Conservation (phyloP, 1,140 invertebrate species). For the Andrena cerasifolii region DNA sequence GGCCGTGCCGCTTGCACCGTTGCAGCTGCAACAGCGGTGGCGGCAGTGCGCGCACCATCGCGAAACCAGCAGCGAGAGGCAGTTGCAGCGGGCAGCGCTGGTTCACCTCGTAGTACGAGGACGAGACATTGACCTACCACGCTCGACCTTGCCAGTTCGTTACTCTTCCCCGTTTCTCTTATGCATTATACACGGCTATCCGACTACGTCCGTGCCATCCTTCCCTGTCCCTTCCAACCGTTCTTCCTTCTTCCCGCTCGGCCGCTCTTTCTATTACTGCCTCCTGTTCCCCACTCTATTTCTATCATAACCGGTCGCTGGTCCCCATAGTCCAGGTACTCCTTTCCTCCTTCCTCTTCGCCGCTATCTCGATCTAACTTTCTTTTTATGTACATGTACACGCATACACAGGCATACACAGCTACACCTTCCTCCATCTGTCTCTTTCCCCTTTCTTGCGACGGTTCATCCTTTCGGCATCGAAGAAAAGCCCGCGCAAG, state of each 20-base stretch:
- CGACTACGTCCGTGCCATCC: slow-evolving; percentile 63
- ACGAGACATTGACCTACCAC: slow-evolving; percentile 82
- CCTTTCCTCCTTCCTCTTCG: neutral
- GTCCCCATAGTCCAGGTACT: neutral
- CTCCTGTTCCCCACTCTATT: slow-evolving; percentile 36
- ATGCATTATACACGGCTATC: slow-evolving; percentile 73
- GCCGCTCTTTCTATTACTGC: slow-evolving; percentile 39
- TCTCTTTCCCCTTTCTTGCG: slow-evolving; percentile 34
- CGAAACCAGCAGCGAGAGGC: slow-evolving; percentile 39
- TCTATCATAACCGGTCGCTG: slow-evolving; percentile 27
- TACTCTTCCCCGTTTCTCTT: slow-evolving; percentile 79
- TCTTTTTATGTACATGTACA: slow-evolving; percentile 61
- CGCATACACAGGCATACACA: slow-evolving; percentile 12
- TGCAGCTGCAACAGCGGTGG: slow-evolving; percentile 69
- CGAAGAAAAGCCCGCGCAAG: slow-evolving; percentile 33
- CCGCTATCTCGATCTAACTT: slow-evolving; percentile 56
- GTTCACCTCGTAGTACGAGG: slow-evolving; percentile 70
- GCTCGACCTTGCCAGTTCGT: slow-evolving; percentile 82
- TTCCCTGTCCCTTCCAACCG: slow-evolving; percentile 16
- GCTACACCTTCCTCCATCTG: slow-evolving; percentile 34
- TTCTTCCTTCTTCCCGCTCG: slow-evolving; percentile 36
- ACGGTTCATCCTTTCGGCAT: neutral
- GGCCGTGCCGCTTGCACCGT: slow-evolving; percentile 55
- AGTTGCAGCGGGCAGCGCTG: slow-evolving; percentile 61
- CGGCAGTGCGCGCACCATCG: slow-evolving; percentile 45